These are phyloP conservation scores for Perizoma affinitatum DNA, from an alignment of 2,888 invertebrate species.

Conservation along the genomic window DNA sequence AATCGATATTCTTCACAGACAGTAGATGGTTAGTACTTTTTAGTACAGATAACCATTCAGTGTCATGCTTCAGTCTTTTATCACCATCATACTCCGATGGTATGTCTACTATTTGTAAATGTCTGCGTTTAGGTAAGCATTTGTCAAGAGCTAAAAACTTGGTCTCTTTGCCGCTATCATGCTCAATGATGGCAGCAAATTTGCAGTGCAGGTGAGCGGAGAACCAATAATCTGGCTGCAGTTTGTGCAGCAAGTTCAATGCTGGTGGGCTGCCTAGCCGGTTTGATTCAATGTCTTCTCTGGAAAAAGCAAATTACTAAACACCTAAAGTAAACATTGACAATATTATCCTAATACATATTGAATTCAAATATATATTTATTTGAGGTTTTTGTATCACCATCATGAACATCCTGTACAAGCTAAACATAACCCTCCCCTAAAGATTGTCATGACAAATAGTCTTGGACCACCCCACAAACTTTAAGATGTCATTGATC, in stretches of 20 bases:
- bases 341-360: background rate
- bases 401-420: no score
- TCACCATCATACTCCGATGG: constrained; percentile 82
- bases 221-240: constrained; percentile 97
- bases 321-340: constrained; percentile 5
- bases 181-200: constrained; percentile 94
- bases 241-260: constrained; percentile 89
- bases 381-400: no score
- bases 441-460: no score
- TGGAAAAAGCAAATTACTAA: constrained; percentile 57
- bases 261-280: constrained; percentile 94
- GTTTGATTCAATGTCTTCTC: constrained; percentile 91
- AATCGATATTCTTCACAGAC: constrained; percentile 86
- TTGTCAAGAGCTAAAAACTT: constrained; percentile 98
- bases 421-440: no score
- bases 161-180: constrained; percentile 84
- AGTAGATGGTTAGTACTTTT: constrained; percentile 94
- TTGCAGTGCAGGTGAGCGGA: constrained; percentile 98
- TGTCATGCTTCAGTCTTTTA: constrained; percentile 89
- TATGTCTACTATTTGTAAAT: constrained; percentile 92
- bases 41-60: constrained; percentile 97
- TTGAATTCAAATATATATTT: no score
- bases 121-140: constrained; percentile 94
- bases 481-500: background rate
- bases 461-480: no score